Evolutionary conservation across 1,140 invertebrate species (phyloP), one percentile per base, ranked within the genome.

Genomic region (Steinernema feltiae): DNA sequence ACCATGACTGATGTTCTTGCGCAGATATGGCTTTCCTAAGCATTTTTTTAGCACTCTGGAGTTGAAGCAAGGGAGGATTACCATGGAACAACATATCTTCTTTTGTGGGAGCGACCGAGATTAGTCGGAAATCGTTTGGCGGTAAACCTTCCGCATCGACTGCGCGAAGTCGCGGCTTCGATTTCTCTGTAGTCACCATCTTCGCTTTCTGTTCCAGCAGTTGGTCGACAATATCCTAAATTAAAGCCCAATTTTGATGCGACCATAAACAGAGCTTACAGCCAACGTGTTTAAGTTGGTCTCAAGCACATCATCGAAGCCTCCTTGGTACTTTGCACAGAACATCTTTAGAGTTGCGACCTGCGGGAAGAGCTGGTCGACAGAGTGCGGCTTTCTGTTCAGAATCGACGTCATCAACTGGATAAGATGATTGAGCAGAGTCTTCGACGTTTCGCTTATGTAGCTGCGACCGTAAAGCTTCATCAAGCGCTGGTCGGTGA

Each of bases 1-100:
- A 1, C 91, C 91, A 32, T 89, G 79, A 0, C 89, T 82, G 53
- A 90, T 89, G 83, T 91, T 92, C 12, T 88, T 86, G 1, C 90
- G 86, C 12, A 92, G 77, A 85, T 88, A 90, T 86, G 82, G 48
- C 77, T 76, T 48, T 30, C 27, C 21, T 63, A 32, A 75, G 75
- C 0, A 32, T 63, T 63, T 63, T n/a, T 63, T 63, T 3, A 21
- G 7, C 24, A 41, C 7, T 63, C 7, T 63, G 3, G 3, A 63
- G 2, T 63, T 27, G 3, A 3, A 63, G 7, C 53, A 17, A 15
- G 53, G 35, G 7, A 7, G 7, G 7, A 7, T 41, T 63, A 63
- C 53, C 53, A 12, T 15, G 2, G 24, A 63, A 27, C 7, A 3
- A 15, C 53, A 63, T 63, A 27, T 63, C 53, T 27, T 63, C 53